These are phyloP conservation scores for Troglohyphantes excavatus DNA, from an alignment of 2,888 invertebrate species.

Conservation along the genomic window DNA sequence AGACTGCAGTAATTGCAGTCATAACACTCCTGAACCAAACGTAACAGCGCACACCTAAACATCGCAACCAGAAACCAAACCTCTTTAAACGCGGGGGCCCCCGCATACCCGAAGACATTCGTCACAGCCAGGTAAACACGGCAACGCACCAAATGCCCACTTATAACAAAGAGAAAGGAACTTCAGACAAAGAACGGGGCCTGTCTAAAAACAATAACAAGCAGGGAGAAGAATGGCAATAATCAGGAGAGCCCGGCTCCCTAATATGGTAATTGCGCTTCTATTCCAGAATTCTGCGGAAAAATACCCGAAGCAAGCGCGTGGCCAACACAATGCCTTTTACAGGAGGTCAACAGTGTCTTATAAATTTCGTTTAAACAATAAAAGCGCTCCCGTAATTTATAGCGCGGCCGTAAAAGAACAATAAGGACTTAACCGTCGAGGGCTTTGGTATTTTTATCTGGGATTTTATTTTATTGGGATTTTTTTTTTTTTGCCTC, in stretches of 20 bases:
- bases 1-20: too few species aligned
- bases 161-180: slow-evolving; percentile 38
- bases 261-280: slow-evolving; percentile 73
- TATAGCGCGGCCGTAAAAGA: slow-evolving; percentile 75
- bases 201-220: slow-evolving; percentile 66
- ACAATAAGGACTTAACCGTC: slow-evolving; percentile 72
- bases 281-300: slow-evolving; percentile 41
- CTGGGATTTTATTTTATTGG: slow-evolving; percentile 40
- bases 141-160: slow-evolving; percentile 64
- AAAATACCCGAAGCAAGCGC: slow-evolving; percentile 54
- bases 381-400: slow-evolving; percentile 74
- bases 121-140: slow-evolving; percentile 74
- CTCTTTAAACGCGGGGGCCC: too few species aligned
- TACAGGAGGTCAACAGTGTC: slow-evolving; percentile 70
- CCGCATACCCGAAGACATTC: too few species aligned
- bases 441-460: slow-evolving; percentile 64
- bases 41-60: too few species aligned
- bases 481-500: slow-evolving; percentile 21
- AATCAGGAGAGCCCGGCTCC: slow-evolving; percentile 58
- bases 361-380: slow-evolving; percentile 77
- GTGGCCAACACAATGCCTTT: slow-evolving; percentile 68
- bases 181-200: slow-evolving; percentile 28
- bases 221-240: slow-evolving; percentile 32
- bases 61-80: too few species aligned
- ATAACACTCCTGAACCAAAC: too few species aligned